Evolutionary conservation across 1,140 invertebrate species (phyloP), one percentile per base, ranked within the genome.

Genomic region (Choristoneura fumiferana): DNA sequence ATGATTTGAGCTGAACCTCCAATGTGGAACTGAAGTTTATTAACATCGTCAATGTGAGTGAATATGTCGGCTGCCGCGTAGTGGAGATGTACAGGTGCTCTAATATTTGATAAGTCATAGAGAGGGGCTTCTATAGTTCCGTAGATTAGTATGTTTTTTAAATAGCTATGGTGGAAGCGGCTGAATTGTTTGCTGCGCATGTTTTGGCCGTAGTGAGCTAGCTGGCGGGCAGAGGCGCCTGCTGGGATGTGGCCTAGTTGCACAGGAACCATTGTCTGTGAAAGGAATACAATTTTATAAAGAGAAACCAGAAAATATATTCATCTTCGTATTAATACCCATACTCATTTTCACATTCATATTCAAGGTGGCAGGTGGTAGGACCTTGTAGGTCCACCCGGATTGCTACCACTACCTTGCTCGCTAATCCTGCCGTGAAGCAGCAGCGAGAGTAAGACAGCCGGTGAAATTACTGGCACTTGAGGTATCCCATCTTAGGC

Each of bases 241-340:
- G 96, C 95, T 1, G 97, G 97, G 2, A 92, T 93, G 79, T 98
- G 95, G 6, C 92, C 92, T 1, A 95, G 79, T 69, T 96, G 95
- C 0, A 95, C 91, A 0, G 95, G 94, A 0, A 96, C 60, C 73
- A 94, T 89, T 17, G 93, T 94, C 93, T 95, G 71, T n/a, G 14
- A 49, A 49, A 45, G 22, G 6, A 29, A 2, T 29, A 6, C 6
- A 29, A 6, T 29, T 2, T 6, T 6, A 29, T 29, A 29, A 6
- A 29, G 22, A 2, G 2, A 3, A 29, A 29, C 6, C 22, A 6
- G 2, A 2, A 29, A 29, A 6, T 29, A 29, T 2, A 2, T 29
- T 29, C 22, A 3, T 3, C 22, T 29, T 29, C 22, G 6, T 3
- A 29, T 3, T 29, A 6, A 6, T 29, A 29, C 22, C 22, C 6